These are phyloP conservation scores for Dynastes tityus DNA, from an alignment of 2,888 invertebrate species.

Conservation along the genomic window DNA sequence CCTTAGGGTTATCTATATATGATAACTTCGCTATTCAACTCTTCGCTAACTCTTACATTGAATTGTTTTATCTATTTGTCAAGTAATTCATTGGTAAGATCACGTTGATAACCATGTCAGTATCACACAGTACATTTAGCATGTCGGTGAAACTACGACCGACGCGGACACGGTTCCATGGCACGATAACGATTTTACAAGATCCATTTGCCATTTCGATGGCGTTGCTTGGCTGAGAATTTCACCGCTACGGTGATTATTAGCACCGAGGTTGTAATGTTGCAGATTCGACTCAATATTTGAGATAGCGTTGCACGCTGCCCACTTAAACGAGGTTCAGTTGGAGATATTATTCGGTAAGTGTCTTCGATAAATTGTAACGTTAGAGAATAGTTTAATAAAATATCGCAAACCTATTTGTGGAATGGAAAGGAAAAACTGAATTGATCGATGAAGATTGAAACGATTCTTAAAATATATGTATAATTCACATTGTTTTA, in stretches of 20 bases:
- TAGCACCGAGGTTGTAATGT: slow-evolving; percentile 10
- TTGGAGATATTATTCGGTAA: not conserved
- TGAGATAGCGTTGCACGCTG: not conserved
- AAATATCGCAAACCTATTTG: not conserved
- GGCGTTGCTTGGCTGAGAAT: not conserved
- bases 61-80: slow-evolving; percentile 26
- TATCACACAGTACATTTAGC: not conserved
- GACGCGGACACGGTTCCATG: not conserved
- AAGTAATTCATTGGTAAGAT: slow-evolving; percentile 26
- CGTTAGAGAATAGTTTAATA: not conserved
- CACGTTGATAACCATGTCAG: slow-evolving; percentile 15
- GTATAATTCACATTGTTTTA: no score
- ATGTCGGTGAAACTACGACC: not conserved
- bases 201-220: slow-evolving; percentile 23
- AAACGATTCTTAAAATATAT: no score
- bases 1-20: no score
- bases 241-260: slow-evolving; percentile 13
- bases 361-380: not conserved
- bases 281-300: slow-evolving; percentile 19
- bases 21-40: no score
- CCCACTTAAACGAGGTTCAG: not conserved
- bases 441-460: no score
- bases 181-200: slow-evolving; percentile 17
- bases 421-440: no score
- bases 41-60: no score